A percentile compares a stretch with the other conserved stretches of the same genome.
Evolutionary conservation across 2,888 invertebrate genomes (phyloP).

Genomic region (Tanaodytes sp.): DNA sequence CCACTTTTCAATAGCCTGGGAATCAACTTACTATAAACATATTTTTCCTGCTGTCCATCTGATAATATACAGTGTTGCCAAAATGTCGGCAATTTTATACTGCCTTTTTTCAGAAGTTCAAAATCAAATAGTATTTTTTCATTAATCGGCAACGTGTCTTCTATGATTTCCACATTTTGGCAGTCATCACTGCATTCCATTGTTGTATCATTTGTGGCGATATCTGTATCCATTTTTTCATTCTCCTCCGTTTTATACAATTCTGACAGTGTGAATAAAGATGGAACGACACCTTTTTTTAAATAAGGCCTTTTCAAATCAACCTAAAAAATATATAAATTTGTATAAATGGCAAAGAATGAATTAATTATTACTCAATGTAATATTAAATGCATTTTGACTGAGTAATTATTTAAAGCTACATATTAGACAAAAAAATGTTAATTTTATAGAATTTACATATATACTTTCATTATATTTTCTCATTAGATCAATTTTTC

Average conservation of each 20-base stretch:
- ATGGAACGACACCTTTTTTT: slow-evolving; percentile 4
- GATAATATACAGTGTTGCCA: slow-evolving; percentile 1
- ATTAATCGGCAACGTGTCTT: neutral
- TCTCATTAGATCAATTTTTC: no score
- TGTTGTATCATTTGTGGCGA: no score
- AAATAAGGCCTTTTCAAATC: neutral
- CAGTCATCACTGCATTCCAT: no score
- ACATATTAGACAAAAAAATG: no score
- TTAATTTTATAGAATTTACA: no score
- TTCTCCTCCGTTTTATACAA: neutral
- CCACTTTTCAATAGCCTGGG: neutral
- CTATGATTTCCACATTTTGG: no score
- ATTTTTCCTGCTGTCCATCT: neutral
- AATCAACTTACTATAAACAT: slow-evolving; percentile 11
- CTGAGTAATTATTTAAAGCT: no score
- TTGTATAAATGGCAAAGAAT: neutral
- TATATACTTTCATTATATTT: no score
- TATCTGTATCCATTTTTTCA: neutral
- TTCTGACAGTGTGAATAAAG: neutral
- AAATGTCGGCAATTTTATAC: neutral
- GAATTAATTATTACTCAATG: neutral
- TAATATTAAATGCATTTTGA: no score
- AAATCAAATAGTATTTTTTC: neutral
- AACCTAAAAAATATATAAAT: neutral
- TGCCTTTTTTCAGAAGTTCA: neutral